Conservation (phyloP, 2,797 vertebrate species). For the Astyanax mexicanus region DNA sequence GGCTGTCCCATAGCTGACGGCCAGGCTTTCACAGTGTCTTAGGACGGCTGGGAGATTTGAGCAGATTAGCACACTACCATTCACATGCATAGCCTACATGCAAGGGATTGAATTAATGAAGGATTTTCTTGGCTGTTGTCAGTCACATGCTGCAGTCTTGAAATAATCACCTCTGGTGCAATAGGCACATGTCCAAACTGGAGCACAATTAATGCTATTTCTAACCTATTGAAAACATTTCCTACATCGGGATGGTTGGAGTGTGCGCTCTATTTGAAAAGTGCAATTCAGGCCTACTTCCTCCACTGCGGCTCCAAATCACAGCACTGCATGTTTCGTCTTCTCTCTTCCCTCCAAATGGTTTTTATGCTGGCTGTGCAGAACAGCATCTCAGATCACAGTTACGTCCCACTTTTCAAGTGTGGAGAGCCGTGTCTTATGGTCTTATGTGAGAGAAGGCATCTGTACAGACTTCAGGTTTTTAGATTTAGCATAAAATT, state of each 20-base stretch:
- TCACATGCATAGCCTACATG: slow-evolving; percentile 74
- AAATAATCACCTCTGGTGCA: slow-evolving; percentile 71
- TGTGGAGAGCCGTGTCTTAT: neutral
- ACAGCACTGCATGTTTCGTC: neutral
- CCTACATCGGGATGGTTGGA: slow-evolving; percentile 28
- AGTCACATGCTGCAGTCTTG: slow-evolving; percentile 69
- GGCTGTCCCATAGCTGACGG: slow-evolving; percentile 78
- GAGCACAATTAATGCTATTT: slow-evolving; percentile 72
- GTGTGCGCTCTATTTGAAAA: neutral
- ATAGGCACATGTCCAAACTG: slow-evolving; percentile 72
- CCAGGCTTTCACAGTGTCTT: slow-evolving; percentile 78
- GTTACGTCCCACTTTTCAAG: neutral
- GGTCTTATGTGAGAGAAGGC: neutral
- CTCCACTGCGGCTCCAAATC: slow-evolving; percentile 30
- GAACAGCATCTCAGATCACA: neutral
- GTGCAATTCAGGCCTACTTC: slow-evolving; percentile 35
- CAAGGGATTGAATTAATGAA: slow-evolving; percentile 84
- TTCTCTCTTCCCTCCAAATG: neutral
- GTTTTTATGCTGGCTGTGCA: neutral
- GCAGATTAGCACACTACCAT: slow-evolving; percentile 82
- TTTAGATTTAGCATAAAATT: too few species aligned
- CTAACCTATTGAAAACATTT: slow-evolving; percentile 36
- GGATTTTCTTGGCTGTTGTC: slow-evolving; percentile 71
- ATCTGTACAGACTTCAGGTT: too few species aligned
- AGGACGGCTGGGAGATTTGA: slow-evolving; percentile 81